Evolutionary conservation across 2,797 vertebrate genomes (phyloP).

Genomic region (Psittacula echo): DNA sequence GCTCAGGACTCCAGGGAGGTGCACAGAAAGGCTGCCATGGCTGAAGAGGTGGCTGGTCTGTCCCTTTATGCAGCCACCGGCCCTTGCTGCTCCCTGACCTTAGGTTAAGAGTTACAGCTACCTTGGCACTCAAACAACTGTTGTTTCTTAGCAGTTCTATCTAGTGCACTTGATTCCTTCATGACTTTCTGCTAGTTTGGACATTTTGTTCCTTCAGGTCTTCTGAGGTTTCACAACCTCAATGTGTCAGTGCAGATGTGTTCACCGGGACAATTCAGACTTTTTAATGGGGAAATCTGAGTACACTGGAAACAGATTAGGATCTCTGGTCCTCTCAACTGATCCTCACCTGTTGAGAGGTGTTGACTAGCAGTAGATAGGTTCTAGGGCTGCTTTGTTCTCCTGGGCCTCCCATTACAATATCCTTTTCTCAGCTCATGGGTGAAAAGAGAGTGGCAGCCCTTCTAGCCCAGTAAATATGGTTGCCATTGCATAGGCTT

Average conservation of each 20-base stretch:
- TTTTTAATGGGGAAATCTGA: neutral
- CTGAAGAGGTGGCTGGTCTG: neutral
- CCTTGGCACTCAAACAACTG: neutral
- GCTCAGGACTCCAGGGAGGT: neutral
- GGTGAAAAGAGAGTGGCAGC: neutral
- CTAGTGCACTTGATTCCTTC: neutral
- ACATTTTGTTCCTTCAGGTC: neutral
- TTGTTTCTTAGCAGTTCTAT: neutral
- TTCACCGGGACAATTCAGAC: neutral
- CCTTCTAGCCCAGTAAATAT: neutral
- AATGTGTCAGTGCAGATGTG: neutral
- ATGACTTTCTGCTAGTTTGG: neutral
- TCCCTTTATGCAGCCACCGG: neutral
- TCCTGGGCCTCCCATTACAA: neutral
- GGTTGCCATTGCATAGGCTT: neutral
- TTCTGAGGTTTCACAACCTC: neutral
- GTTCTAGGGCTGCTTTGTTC: neutral
- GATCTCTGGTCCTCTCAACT: neutral
- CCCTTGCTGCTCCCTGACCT: neutral
- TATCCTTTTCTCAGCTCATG: neutral
- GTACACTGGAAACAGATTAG: neutral
- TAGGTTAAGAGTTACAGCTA: neutral
- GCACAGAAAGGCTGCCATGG: fast-evolving
- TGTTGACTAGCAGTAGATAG: neutral
- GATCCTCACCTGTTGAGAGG: neutral